Evolutionary conservation across 1,140 invertebrate species (phyloP), one percentile per base, ranked within the genome.

Genomic region (Anoplolepis gracilipes): DNA sequence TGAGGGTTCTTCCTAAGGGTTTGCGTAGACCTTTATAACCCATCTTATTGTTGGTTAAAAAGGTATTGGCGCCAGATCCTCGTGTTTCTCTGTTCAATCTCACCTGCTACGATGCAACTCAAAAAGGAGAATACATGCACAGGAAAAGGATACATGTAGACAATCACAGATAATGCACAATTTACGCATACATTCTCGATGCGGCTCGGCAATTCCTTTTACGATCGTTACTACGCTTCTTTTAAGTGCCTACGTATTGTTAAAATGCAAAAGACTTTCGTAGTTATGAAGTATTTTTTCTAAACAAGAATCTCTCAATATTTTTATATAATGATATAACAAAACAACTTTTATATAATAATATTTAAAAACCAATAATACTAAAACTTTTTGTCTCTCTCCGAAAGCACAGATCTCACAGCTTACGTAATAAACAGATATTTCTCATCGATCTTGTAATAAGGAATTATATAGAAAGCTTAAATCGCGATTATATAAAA

Each of bases 31-130:
- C 77, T 65, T 84, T 62, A 64, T 78, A 79, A n/a, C 39, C 78
- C 85, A 86, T 81, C 86, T 91, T 91, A 49, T 49, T 49, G 46
- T 49, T 19, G 85, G 91, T 92, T 92, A 90, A 85, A n/a, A 90
- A 90, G 88, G 86, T 93, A 93, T 92, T 92, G 91, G 91, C 88
- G 89, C 78, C 72, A 69, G 64, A 78, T 70, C 79, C 46, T 64
- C 85, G 78, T 89, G 86, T 90, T 85, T 75, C 70, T 81, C 57
- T 72, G 5, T 72, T 49, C 49, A 72, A 85, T 76, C 82, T 82
- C 92, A 91, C 92, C 91, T 91, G 92, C 91, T 92, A 84, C 39
- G n/a, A 30, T 57, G 19, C 30, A 64, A 57, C 25, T 57, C 22
- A 19, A 57, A 16, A 39, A 55, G 65, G 65, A 77, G 55, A 81